These are phyloP conservation scores for Mythimna lalbum DNA, from an alignment of 2,888 invertebrate genomes.

Conservation along the genomic window DNA sequence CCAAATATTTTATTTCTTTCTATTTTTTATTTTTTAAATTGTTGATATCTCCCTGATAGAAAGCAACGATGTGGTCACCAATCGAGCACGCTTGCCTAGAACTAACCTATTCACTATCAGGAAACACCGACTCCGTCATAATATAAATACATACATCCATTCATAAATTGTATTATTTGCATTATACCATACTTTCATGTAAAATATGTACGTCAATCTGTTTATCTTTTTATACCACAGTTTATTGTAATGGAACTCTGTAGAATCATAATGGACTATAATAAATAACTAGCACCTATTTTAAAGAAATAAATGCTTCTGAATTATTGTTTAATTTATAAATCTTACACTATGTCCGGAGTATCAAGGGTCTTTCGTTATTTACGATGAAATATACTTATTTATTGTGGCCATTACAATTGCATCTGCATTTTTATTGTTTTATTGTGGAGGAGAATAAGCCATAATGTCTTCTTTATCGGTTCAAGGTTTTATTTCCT, in stretches of 20 bases:
- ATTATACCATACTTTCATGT: slow-evolving; percentile 21
- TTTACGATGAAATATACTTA: slow-evolving; percentile 66
- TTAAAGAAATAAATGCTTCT: slow-evolving; percentile 50
- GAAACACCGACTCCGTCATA: too few species aligned
- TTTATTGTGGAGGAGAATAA: slow-evolving; percentile 54
- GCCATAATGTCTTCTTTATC: slow-evolving; percentile 47
- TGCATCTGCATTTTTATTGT: slow-evolving; percentile 60
- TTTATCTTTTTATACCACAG: slow-evolving; percentile 46
- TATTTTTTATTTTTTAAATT: too few species aligned
- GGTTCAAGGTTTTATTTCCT: slow-evolving; percentile 44
- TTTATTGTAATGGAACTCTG: slow-evolving; percentile 50
- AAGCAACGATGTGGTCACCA: too few species aligned
- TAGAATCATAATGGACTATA: slow-evolving; percentile 32
- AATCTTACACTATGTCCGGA: slow-evolving; percentile 57
- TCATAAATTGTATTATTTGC: slow-evolving; percentile 38
- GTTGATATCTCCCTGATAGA: too few species aligned
- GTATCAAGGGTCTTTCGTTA: slow-evolving; percentile 52
- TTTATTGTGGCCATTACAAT: slow-evolving; percentile 66
- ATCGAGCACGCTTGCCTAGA: too few species aligned
- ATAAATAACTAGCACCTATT: slow-evolving; percentile 53
- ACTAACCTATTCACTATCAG: too few species aligned
- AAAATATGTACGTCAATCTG: slow-evolving; percentile 29
- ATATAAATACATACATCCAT: neutral
- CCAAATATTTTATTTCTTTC: too few species aligned
- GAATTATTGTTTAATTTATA: slow-evolving; percentile 57